Base-by-base conservation (phyloP, 2,888 invertebrate genomes). In the Branchellion lobata region DNA sequence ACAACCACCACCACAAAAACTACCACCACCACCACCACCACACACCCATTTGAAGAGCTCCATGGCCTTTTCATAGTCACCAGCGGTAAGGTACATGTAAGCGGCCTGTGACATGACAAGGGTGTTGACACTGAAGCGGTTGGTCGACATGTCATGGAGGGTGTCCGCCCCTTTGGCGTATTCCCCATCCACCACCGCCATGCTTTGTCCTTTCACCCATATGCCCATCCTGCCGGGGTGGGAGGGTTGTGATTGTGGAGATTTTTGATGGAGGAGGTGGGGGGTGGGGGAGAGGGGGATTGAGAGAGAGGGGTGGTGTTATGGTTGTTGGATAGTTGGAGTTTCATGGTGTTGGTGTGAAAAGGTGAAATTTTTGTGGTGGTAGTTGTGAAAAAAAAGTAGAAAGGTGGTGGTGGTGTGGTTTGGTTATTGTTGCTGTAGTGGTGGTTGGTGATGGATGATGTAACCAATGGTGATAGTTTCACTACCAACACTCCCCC, bases 11-110 rank as follows among this genome's bases (percentile, higher is more conserved):
- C 14, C n/a, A 24, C 72, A 21, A 57, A 1, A 24, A 29, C 51
- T 11, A 75, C 18, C 1, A 8, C n/a, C 36, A 73, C 27, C 11
- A 3, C 21, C 53, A 27, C 31, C 11, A 74, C 1, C 36, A 80
- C 84, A 82, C 84, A 89, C 90, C 84, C 88, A 84, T 81, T 88
- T 87, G 47, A 90, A 86, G 29, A 87, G 86, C 34, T 84, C 82
- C 69, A 92, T 88, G 0, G 93, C 92, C 84, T 91, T 91, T 61
- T 89, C 89, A 83, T 91, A 91, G 83, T 92, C 92, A 8, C 93
- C 93, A 83, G 91, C 90, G 84, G 91, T 91, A 85, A 92, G 91
- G 31, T 53, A 53, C 53, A 75, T 29, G 21, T 75, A 36, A 1
- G 51, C 75, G 1, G 75, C 33, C 84, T 92, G 91, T 78, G 92